phyloP scores from a whole-genome alignment of 2,888 invertebrate species.

The Ceriagrion tenellum region DNA sequence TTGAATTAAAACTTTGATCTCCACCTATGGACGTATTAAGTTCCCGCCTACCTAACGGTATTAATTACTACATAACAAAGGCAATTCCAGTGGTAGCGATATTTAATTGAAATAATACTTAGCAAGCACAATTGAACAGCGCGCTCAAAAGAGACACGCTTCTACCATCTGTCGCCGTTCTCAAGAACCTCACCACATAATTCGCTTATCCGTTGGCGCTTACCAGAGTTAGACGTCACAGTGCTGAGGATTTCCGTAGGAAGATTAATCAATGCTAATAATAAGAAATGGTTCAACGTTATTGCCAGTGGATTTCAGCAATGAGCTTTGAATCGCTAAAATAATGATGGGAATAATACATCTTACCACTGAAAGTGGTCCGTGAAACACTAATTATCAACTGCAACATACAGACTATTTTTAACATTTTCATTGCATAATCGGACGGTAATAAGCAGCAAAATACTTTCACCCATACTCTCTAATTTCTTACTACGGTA shows the following conservation, averaged over 20 bases:
- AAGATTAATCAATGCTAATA: slow-evolving; percentile 9
- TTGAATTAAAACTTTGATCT: no score
- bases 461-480: not conserved
- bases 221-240: slow-evolving; percentile 25
- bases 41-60: no score
- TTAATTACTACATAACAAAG: no score
- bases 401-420: not conserved
- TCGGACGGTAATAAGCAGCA: not conserved
- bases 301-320: not conserved
- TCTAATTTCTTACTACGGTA: not conserved
- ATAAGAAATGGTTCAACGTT: not conserved
- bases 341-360: not conserved
- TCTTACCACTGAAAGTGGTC: not conserved
- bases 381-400: not conserved
- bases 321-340: not conserved
- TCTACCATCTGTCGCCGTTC: slow-evolving; percentile 77
- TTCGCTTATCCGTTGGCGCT: slow-evolving; percentile 45
- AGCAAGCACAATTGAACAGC: slow-evolving; percentile 78
- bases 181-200: slow-evolving; percentile 72
- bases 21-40: no score
- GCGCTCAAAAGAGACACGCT: slow-evolving; percentile 79
- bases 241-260: not conserved
- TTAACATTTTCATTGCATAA: not conserved
- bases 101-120: no score
- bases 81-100: no score